phyloP scores from a whole-genome alignment of 2,113 vertebrate genomes.

The Epinephelus moara region DNA sequence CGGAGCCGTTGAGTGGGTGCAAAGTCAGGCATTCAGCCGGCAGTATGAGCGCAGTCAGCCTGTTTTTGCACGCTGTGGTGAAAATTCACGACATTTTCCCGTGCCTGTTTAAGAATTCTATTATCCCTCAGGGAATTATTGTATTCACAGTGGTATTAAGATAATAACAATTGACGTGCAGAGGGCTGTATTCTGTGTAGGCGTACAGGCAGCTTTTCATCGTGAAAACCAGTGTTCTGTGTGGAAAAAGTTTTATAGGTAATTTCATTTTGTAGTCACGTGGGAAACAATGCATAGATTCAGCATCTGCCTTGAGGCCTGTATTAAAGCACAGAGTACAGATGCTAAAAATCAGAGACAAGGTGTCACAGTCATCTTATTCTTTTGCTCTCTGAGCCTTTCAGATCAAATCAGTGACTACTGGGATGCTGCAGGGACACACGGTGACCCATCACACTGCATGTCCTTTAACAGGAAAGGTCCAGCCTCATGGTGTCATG shows the following conservation, averaged over 20 bases:
- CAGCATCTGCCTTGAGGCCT: background rate
- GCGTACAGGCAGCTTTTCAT: background rate
- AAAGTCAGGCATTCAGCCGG: conserved; percentile 62
- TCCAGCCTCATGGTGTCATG: background rate
- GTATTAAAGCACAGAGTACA: background rate
- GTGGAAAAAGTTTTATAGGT: conserved; percentile 30
- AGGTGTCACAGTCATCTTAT: conserved; percentile 13
- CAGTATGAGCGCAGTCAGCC: conserved; percentile 68
- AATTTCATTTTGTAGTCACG: background rate
- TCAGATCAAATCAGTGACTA: conserved; percentile 18
- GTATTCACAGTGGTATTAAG: conserved; percentile 61
- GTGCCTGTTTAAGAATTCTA: conserved; percentile 60
- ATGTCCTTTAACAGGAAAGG: conserved; percentile 19
- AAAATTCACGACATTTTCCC: conserved; percentile 53
- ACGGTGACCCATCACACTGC: conserved; percentile 2
- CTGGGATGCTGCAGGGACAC: background rate
- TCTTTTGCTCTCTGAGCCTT: background rate
- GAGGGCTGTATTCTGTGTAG: conserved; percentile 15
- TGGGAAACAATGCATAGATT: background rate
- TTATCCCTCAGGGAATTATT: conserved; percentile 60
- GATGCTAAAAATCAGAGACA: conserved; percentile 14
- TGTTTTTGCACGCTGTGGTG: conserved; percentile 48
- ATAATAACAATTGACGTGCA: conserved; percentile 49
- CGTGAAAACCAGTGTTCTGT: background rate
- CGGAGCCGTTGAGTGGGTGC: conserved; percentile 45